Evolutionary conservation across 2,888 invertebrate genomes (phyloP), one percentile per base, ranked within the genome.

Genomic region (Lathronympha strigana): DNA sequence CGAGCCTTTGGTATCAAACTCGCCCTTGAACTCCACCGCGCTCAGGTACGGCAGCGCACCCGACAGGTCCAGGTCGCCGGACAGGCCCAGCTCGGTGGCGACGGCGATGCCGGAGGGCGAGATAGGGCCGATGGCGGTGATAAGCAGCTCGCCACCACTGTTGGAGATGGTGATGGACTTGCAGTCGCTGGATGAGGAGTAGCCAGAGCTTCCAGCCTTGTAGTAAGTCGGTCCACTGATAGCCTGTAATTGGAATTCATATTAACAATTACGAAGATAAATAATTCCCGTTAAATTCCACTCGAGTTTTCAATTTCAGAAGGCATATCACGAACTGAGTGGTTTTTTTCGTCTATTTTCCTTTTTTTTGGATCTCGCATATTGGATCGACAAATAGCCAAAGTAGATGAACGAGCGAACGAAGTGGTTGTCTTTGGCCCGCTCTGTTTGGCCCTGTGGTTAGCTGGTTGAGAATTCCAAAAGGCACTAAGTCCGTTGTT

Each of bases 21-120:
- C 55, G 0, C 81, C 82, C 6, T 81, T 76, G 21, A 82, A 38
- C 3, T 61, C 75, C 17, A 80, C 77, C 38, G 78, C 73, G 4
- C 80, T 76, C 57, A 83, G 57, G 72, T 81, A 77, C 13, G 83
- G 83, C 66, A 83, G 67, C 36, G 77, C 70, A 2, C 83, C 83
- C 21, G 64, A 68, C 1, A 79, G 73, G 19, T 66, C 49, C 8
- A 83, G 36, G 23, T 73, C 45, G 0, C 82, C 83, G 50, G 76
- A 75, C 19, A 81, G 79, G 2, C 69, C 75, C 61, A 84, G 83
- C 60, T 86, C 82, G 4, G 86, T 84, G 5, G 75, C 36, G 4
- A 82, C 77, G 9, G 76, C 73, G 3, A 86, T 70, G 4, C 80
- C 78, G 0, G 73, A 74, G 0, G 84, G 82, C 0, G 76, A 63